Evolutionary conservation across 2,888 invertebrate genomes (phyloP), one percentile per base, ranked within the genome.

Genomic region (Euspilapteryx auroguttella): DNA sequence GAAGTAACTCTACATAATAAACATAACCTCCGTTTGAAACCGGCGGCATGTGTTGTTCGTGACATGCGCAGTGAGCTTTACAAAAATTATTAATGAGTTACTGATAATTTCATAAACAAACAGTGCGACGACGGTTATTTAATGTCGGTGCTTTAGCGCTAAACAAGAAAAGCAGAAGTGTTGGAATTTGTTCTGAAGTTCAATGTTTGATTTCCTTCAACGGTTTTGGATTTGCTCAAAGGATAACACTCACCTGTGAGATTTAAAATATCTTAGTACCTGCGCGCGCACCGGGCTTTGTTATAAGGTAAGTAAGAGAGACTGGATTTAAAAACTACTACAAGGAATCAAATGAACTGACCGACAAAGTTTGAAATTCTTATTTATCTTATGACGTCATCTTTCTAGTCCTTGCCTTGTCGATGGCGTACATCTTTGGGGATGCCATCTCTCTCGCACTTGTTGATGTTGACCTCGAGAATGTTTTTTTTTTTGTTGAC

Each of bases 31-130:
- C 62, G 71, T 45, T 46, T 17, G 5, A 8, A 17, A 17, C 8
- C 68, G 71, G 49, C 45, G 54, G 68, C 69, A 71, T 69, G 71
- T 64, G 64, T 64, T 55, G 45, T 37, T 44, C 51, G 56, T 58
- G 54, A 21, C 75, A 75, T 75, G 75, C 75, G 75, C 75, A 75
- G 57, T 63, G 35, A 42, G 47, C 45, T 41, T 53, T 52, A 49
- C 46, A 44, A 42, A 55, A 65, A 65, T 64, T 65, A 64, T 61
- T 65, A 59, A 61, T 65, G 58, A 57, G 61, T 59, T 52, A 45
- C 47, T 57, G 49, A 49, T 63, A 63, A 66, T 64, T 66, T 62
- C 62, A 63, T 63, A 69, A 75, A 73, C 69, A 71, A 73, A 68
- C 59, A 47, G 47, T 45, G 47, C 41, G 53, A 15, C 54, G 50